Conservation (phyloP, 1,140 invertebrate genomes). For the Cephus cinctus region DNA sequence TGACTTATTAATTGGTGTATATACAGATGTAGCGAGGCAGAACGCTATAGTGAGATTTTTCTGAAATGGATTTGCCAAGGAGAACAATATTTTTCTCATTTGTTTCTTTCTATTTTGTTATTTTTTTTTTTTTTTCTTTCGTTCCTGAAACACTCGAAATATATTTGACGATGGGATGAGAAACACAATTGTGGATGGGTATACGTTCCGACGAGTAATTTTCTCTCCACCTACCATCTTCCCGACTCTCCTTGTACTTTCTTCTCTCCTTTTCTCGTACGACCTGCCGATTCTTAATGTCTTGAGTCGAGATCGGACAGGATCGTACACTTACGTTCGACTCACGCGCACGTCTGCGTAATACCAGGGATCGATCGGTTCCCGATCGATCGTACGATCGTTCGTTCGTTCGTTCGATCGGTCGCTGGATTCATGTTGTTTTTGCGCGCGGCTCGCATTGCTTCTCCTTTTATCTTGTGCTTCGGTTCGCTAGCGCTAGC, state of each 20-base stretch:
- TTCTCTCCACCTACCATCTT: slow-evolving; percentile 21
- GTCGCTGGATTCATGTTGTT: slow-evolving; percentile 35
- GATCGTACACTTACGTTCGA: slow-evolving; percentile 36
- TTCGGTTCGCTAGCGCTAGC: slow-evolving; percentile 22
- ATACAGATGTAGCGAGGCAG: background rate
- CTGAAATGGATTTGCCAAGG: background rate
- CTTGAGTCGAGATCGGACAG: slow-evolving; percentile 17
- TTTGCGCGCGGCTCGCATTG: slow-evolving; percentile 8
- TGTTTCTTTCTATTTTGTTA: background rate
- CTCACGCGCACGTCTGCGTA: slow-evolving; percentile 46
- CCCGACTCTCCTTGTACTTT: slow-evolving; percentile 4
- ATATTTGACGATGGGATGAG: slow-evolving; percentile 20
- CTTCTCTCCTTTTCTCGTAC: too few relatives aligned
- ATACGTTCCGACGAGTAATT: too few relatives aligned
- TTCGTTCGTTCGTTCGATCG: slow-evolving; percentile 29
- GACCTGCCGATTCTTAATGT: slow-evolving; percentile 11
- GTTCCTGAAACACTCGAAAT: slow-evolving; percentile 4
- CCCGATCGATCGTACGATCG: slow-evolving; percentile 42
- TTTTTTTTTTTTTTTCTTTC: slow-evolving; percentile 9
- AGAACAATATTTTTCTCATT: slow-evolving; percentile 11
- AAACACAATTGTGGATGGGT: slow-evolving; percentile 24
- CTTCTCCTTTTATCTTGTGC: slow-evolving; percentile 29
- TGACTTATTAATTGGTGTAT: background rate
- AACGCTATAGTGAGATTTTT: background rate
- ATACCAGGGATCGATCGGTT: slow-evolving; percentile 45